phyloP scores from a whole-genome alignment of 2,797 vertebrate genomes.

The Smutsia gigantea region DNA sequence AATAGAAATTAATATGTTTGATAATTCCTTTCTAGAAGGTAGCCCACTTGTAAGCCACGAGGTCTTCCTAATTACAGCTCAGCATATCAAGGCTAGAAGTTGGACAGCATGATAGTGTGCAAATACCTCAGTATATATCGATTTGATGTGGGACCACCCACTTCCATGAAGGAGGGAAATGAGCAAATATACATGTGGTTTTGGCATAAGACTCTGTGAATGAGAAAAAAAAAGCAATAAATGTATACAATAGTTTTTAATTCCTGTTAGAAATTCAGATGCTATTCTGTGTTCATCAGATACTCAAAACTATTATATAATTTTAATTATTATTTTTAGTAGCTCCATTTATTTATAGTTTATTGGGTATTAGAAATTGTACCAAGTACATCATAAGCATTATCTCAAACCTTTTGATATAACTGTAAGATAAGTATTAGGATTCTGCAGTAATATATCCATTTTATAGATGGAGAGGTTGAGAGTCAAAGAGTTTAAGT shows the following conservation, averaged over 20 bases:
- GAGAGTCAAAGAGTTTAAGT: background rate
- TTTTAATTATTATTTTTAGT: background rate
- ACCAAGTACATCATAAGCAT: background rate
- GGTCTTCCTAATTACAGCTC: conserved; percentile 1
- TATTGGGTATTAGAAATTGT: background rate
- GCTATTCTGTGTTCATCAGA: background rate
- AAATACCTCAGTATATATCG: background rate
- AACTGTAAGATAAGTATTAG: background rate
- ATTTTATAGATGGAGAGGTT: background rate
- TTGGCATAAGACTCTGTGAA: background rate
- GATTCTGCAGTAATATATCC: background rate
- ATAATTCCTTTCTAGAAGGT: background rate
- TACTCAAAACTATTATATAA: background rate
- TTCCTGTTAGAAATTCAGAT: conserved; percentile 18
- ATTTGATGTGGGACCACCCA: background rate
- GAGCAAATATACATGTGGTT: background rate
- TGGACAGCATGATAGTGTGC: background rate
- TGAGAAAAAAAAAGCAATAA: background rate
- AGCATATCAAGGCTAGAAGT: background rate
- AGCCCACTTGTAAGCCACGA: background rate
- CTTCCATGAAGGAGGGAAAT: background rate
- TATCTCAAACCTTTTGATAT: background rate
- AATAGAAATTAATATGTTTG: background rate
- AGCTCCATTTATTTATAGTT: background rate
- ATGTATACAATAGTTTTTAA: background rate